Evolutionary conservation across 2,113 vertebrate species (phyloP).

Genomic region (Bolborhynchus lineola): DNA sequence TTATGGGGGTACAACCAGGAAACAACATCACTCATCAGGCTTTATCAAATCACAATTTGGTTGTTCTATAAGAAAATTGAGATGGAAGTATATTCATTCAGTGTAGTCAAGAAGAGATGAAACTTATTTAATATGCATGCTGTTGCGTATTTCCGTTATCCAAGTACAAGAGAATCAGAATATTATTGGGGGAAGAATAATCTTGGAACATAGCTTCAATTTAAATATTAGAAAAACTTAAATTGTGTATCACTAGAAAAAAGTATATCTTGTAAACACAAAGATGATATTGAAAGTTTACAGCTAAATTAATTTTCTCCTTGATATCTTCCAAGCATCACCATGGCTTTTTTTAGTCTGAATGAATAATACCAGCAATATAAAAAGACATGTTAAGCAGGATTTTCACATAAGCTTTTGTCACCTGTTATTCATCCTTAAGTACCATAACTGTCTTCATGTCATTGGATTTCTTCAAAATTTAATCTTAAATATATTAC

Average conservation of each 20-base stretch:
- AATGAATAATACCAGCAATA: neutral
- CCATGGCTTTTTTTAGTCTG: neutral
- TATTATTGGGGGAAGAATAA: neutral
- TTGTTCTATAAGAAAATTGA: neutral
- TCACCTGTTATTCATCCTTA: neutral
- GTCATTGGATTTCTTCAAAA: neutral
- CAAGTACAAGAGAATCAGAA: neutral
- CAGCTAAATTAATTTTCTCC: neutral
- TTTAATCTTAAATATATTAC: neutral
- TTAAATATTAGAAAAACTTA: neutral
- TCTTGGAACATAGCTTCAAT: neutral
- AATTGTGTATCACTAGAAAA: neutral
- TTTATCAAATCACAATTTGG: neutral
- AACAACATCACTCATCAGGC: neutral
- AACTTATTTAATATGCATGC: neutral
- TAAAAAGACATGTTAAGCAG: neutral
- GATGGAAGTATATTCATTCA: neutral
- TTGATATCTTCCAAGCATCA: neutral
- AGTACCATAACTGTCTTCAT: neutral
- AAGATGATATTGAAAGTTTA: neutral
- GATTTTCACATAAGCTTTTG: neutral
- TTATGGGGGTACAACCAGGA: constrained; percentile 13
- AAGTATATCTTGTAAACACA: neutral
- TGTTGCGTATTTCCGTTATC: neutral
- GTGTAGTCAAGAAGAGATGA: neutral